Percentiles rank a stretch among this genome's conserved stretches.
Evolutionary conservation across 2,888 invertebrate genomes (phyloP).

Genomic region (Eumacrocentrus americanus): DNA sequence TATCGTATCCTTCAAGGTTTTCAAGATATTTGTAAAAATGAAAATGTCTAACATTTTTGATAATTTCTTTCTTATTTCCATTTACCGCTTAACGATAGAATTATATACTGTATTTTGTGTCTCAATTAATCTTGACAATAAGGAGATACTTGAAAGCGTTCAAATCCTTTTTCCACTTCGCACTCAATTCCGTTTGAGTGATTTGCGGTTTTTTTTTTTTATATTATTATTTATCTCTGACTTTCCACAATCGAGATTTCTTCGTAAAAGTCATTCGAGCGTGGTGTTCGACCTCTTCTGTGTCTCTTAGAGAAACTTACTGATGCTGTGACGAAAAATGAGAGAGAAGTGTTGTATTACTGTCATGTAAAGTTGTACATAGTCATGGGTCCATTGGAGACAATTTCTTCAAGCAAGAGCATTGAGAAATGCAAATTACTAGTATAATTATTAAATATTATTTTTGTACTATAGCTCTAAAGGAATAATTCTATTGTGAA

Average conservation of each 20-base stretch:
- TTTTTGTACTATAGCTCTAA: too few relatives aligned
- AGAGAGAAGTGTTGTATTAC: too few relatives aligned
- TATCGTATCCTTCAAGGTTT: too few relatives aligned
- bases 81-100: neutral
- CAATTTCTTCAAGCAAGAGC: too few relatives aligned
- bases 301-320: neutral
- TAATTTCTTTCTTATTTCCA: too few relatives aligned
- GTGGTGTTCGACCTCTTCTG: neutral
- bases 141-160: slow-evolving; percentile 21
- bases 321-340: neutral
- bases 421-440: too few relatives aligned
- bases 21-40: too few relatives aligned
- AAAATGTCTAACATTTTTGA: too few relatives aligned
- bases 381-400: too few relatives aligned
- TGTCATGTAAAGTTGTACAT: too few relatives aligned
- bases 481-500: too few relatives aligned
- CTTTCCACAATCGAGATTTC: slow-evolving; percentile 9
- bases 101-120: neutral
- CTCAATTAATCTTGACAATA: slow-evolving; percentile 2
- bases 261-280: slow-evolving; percentile 2
- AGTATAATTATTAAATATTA: too few relatives aligned
- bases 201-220: neutral
- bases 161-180: slow-evolving; percentile 20
- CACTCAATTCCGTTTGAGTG: slow-evolving; percentile 21
- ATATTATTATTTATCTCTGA: slow-evolving; percentile 18